These are phyloP conservation scores for Syrista parreyssii DNA, from an alignment of 2,888 invertebrate species.

Conservation along the genomic window DNA sequence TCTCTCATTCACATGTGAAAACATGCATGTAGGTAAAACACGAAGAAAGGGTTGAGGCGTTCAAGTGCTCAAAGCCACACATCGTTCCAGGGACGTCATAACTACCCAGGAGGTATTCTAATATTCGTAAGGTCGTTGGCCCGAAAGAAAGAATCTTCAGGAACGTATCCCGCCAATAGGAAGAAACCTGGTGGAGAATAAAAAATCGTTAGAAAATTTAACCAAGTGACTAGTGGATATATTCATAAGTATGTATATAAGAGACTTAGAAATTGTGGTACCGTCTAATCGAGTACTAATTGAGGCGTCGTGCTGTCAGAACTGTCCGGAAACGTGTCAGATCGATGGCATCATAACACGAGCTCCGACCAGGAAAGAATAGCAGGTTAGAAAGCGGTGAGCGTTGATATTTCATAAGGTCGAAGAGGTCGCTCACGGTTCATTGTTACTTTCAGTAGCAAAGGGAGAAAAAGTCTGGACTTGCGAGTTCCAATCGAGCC, in stretches of 20 bases:
- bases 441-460: neutral
- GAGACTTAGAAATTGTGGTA: neutral
- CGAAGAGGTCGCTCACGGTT: slow-evolving; percentile 4
- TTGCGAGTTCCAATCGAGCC: slow-evolving; percentile 51
- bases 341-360: slow-evolving; percentile 61
- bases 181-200: no score
- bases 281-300: slow-evolving; percentile 10
- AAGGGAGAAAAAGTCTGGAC: neutral
- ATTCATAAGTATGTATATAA: no score
- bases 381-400: slow-evolving; percentile 25
- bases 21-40: slow-evolving; percentile 2
- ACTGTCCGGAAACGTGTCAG: slow-evolving; percentile 42
- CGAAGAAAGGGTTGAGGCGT: slow-evolving; percentile 60
- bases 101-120: slow-evolving; percentile 51
- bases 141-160: slow-evolving; percentile 22
- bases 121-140: slow-evolving; percentile 52
- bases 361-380: slow-evolving; percentile 51
- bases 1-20: slow-evolving; percentile 25
- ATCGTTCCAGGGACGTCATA: slow-evolving; percentile 55
- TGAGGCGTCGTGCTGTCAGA: slow-evolving; percentile 31
- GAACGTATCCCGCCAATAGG: no score
- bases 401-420: neutral
- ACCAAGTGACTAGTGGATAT: no score
- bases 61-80: slow-evolving; percentile 66
- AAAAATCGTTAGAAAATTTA: no score